phyloP scores from a whole-genome alignment of 2,797 vertebrate species.

The Pitangus sulphuratus region DNA sequence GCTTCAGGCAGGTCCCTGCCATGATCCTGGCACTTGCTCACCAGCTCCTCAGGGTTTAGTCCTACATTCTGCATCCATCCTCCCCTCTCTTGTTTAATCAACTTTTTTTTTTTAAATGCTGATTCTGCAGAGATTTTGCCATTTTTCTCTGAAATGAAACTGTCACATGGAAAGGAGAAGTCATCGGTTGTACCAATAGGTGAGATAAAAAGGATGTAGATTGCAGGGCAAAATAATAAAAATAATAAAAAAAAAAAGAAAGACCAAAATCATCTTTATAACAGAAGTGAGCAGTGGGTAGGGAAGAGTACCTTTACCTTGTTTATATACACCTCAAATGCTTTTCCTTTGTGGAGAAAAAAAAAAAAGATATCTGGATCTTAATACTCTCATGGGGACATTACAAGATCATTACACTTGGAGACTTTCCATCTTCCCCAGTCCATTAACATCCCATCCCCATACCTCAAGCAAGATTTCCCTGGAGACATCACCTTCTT shows the following conservation, averaged over 20 bases:
- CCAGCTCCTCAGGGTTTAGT: not conserved
- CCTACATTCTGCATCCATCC: not conserved
- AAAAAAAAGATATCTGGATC: not conserved
- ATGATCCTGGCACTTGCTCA: accelerated
- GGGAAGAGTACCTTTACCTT: not conserved
- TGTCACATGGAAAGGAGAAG: not conserved
- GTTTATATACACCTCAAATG: not conserved
- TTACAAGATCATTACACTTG: not conserved
- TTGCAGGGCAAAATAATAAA: not conserved
- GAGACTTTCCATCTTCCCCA: not conserved
- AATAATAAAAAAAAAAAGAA: not conserved
- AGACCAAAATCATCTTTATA: not conserved
- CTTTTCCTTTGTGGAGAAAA: not conserved
- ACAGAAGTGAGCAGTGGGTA: not conserved
- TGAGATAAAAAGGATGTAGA: not conserved
- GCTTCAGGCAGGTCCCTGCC: not conserved
- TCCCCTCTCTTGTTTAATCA: not conserved
- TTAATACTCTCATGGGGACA: not conserved
- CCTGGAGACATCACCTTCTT: not conserved
- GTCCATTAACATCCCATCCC: not conserved
- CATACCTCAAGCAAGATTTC: constrained; percentile 18
- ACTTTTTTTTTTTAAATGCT: not conserved
- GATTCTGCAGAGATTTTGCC: not conserved
- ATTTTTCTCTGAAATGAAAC: constrained; percentile 30
- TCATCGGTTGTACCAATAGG: not conserved